These are phyloP conservation scores for Nematopogon swammerdamellus DNA, from an alignment of 2,888 invertebrate genomes.

Conservation along the genomic window DNA sequence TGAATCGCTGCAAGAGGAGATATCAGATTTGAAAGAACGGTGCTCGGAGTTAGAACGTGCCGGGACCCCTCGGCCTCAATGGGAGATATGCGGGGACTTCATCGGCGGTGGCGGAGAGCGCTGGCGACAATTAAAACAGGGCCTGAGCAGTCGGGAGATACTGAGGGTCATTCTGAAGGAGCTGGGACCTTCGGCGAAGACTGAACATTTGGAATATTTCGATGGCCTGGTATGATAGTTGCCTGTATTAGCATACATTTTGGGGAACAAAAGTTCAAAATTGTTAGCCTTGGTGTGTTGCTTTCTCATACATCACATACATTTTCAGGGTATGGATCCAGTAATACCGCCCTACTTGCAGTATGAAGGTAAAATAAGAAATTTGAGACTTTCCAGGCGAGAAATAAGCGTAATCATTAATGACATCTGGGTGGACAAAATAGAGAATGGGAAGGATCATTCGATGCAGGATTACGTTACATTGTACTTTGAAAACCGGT, in stretches of 20 bases:
- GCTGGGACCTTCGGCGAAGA: constrained; percentile 44
- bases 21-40: constrained; percentile 36
- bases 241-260: too few species aligned
- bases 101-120: constrained; percentile 46
- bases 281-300: too few species aligned
- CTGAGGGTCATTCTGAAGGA: constrained; percentile 43
- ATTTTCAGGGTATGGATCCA: constrained; percentile 42
- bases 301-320: too few species aligned
- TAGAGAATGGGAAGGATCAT: constrained; percentile 16
- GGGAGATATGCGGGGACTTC: constrained; percentile 48
- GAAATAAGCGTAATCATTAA: constrained; percentile 44
- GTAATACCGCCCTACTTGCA: constrained; percentile 40
- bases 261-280: too few species aligned
- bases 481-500: constrained; percentile 46
- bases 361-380: constrained; percentile 41
- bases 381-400: constrained; percentile 44
- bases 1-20: constrained; percentile 31
- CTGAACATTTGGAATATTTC: constrained; percentile 41
- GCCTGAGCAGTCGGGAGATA: constrained; percentile 35
- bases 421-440: constrained; percentile 45
- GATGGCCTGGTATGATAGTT: constrained; percentile 36
- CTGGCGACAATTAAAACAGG: constrained; percentile 44
- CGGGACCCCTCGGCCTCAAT: constrained; percentile 47
- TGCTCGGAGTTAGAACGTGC: constrained; percentile 42
- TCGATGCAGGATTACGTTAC: constrained; percentile 45